Conservation (phyloP, 2,888 invertebrate species). For the Penaeus monodon region DNA sequence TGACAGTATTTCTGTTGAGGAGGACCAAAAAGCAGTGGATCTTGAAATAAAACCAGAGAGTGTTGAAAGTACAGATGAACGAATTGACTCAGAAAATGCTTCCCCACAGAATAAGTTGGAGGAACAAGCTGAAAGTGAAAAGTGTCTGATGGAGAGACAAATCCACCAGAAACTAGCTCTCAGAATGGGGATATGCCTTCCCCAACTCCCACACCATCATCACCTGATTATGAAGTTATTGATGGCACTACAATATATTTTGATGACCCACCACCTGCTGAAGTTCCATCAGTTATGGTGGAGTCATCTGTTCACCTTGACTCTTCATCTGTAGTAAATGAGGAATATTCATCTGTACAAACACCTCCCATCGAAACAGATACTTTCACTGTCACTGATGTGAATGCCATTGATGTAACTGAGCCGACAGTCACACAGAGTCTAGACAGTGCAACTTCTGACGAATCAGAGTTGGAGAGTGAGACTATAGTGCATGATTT, state of each 20-base stretch:
- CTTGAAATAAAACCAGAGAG: not conserved
- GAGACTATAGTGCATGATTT: too few relatives aligned
- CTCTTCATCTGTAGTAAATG: slow-evolving; percentile 16
- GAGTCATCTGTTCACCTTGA: not conserved
- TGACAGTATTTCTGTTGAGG: not conserved
- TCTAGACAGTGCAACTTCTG: too few relatives aligned
- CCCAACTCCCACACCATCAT: not conserved
- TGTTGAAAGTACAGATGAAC: not conserved
- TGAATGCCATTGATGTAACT: too few relatives aligned
- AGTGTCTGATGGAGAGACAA: too few relatives aligned
- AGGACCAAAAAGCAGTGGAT: not conserved
- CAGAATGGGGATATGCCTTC: not conserved
- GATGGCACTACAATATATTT: slow-evolving; percentile 53
- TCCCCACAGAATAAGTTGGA: not conserved
- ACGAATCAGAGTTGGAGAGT: too few relatives aligned
- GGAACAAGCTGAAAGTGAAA: not conserved
- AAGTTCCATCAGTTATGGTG: not conserved
- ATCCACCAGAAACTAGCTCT: too few relatives aligned
- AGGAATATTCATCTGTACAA: not conserved
- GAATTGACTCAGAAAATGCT: not conserved
- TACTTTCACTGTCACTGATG: too few relatives aligned
- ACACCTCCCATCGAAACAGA: too few relatives aligned
- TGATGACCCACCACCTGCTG: slow-evolving; percentile 24
- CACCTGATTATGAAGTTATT: slow-evolving; percentile 45
- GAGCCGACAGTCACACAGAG: too few relatives aligned